Base-by-base conservation (phyloP, 2,888 invertebrate genomes). In the Pollenia angustigena region DNA sequence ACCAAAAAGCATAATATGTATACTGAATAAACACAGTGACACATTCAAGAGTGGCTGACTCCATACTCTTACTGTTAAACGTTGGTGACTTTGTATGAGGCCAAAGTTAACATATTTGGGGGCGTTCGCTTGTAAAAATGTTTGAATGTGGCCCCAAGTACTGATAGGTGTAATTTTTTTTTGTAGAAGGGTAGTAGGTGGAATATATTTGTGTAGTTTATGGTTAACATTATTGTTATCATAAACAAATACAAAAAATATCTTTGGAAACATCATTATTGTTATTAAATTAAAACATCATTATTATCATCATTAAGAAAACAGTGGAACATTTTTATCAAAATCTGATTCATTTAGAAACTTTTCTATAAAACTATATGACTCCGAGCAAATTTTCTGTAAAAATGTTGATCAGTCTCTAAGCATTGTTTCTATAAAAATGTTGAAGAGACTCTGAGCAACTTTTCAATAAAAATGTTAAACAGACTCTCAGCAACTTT, bases 61-160 rank as follows among this genome's bases (percentile, higher is more conserved):
- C 11, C 4, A 40, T 11, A 44, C 4, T 11, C 40, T 6, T 16
- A 48, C 60, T 7, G 1, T 23, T 60, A 4, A 18, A 42, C 7
- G 11, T 32, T 46, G 54, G 72, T 11, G 46, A n/a, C 32, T 58
- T 7, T 52, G 14, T 42, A 52, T 54, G 66, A 52, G 80, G 71
- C 71, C 50, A 72, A 66, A 68, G 66, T 81, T 81, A 48, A 50
- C 72, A 66, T 42, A 50, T 68, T 71, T 60, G 81, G 60, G 72
- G 87, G 81, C 76, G 78, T 87, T 66, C 16, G 75, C 32, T 64
- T 23, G 23, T 32, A 83, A 60, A 81, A 84, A 50, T 79, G 46
- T 82, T 42, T 32, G 12, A 42, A 54, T 52, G 44, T 44, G 42
- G 12, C 23, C n/a, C 16, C 4, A 58, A 23, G 46, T 62, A 60